Conservation (phyloP, 2,797 vertebrate species). For the Crocodylus rhombifer region DNA sequence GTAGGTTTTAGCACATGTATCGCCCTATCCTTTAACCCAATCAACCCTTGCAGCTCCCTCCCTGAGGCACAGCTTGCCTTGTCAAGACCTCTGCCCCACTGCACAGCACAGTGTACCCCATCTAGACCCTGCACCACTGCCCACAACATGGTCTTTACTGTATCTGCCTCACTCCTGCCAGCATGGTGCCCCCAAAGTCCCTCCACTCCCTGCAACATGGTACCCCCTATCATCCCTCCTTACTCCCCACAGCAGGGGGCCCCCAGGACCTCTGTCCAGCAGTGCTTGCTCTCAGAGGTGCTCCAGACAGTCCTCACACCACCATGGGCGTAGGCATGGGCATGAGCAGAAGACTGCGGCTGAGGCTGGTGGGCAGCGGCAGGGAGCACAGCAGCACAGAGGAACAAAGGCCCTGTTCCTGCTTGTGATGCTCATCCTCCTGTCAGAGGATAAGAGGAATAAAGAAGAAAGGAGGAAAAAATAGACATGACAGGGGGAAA, state of each 20-base stretch:
- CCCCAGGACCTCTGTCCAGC: neutral
- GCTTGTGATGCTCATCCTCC: slow-evolving; percentile 3
- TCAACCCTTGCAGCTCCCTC: no score
- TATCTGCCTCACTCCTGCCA: no score
- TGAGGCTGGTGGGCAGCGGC: neutral
- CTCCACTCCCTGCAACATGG: no score
- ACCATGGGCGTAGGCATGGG: neutral
- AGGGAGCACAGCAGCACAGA: slow-evolving; percentile 5
- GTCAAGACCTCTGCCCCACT: no score
- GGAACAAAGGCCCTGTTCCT: slow-evolving; percentile 19
- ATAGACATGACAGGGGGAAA: slow-evolving; percentile 11
- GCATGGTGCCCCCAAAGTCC: no score
- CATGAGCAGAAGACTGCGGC: neutral
- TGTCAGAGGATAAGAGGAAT: slow-evolving; percentile 35
- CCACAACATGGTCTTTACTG: no score
- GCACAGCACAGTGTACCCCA: no score
- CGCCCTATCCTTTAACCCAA: no score
- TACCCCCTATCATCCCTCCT: neutral
- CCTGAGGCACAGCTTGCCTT: no score
- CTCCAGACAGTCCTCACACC: neutral
- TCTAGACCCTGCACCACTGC: no score
- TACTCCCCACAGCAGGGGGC: neutral
- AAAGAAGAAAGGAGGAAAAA: slow-evolving; percentile 47
- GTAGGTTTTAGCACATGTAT: no score
- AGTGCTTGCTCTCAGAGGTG: neutral